These are phyloP conservation scores for Adelosebastes latens DNA, from an alignment of 2,797 vertebrate species.

Conservation along the genomic window DNA sequence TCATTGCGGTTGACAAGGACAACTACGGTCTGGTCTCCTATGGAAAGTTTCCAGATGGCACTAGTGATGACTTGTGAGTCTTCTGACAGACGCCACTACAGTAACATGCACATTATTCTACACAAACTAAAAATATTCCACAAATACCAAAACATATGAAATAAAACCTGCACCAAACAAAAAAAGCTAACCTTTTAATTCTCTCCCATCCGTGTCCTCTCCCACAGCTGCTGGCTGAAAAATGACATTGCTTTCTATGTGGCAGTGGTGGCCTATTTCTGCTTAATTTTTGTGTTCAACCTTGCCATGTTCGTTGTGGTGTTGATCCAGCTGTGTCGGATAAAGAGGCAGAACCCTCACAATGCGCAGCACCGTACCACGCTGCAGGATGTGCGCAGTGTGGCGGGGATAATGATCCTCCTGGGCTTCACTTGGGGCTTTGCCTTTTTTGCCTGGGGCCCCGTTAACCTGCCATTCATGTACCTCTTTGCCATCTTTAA, in stretches of 20 bases:
- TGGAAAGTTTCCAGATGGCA: conserved; percentile 83
- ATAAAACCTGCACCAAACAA: not conserved
- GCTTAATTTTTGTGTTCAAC: conserved; percentile 92
- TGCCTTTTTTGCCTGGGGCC: conserved; percentile 95
- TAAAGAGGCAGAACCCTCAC: conserved; percentile 93
- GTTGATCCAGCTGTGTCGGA: conserved; percentile 91
- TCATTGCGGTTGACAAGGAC: conserved; percentile 86
- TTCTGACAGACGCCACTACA: not conserved
- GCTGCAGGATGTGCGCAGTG: conserved; percentile 88
- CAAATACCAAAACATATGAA: not conserved
- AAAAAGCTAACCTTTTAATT: not conserved
- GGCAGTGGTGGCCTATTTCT: conserved; percentile 94
- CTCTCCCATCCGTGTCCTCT: conserved; percentile 8
- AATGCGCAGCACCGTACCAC: conserved; percentile 86
- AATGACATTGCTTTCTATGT: conserved; percentile 89
- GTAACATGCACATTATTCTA: not conserved
- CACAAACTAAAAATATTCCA: not conserved
- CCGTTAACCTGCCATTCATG: conserved; percentile 90
- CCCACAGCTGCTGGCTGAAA: conserved; percentile 92
- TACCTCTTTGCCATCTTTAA: conserved; percentile 98
- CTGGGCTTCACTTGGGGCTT: conserved; percentile 98
- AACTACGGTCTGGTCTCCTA: conserved; percentile 91
- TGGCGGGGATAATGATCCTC: conserved; percentile 90
- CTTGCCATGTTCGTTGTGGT: conserved; percentile 95
- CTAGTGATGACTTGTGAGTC: conserved; percentile 92